Evolutionary conservation across 2,113 vertebrate genomes (phyloP).

Genomic region (Tachysurus fulvidraco): DNA sequence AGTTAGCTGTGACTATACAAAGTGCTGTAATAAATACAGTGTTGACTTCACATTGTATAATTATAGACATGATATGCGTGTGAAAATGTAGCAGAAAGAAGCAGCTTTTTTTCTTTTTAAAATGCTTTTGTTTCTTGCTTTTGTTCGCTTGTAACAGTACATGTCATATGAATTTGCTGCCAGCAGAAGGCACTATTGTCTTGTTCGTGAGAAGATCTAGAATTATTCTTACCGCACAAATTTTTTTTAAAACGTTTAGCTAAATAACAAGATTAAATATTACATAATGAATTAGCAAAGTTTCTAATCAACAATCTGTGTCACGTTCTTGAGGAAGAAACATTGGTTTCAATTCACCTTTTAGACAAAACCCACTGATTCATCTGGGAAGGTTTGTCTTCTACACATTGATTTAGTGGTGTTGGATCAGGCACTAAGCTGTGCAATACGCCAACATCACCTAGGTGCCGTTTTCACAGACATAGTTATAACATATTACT

Average conservation of each 20-base stretch:
- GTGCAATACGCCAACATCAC: no score
- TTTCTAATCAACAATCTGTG: not conserved
- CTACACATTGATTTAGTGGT: not conserved
- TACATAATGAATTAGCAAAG: not conserved
- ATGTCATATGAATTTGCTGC: not conserved
- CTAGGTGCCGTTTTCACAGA: no score
- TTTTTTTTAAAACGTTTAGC: not conserved
- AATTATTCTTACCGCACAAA: not conserved
- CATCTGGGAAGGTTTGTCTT: not conserved
- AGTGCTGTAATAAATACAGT: not conserved
- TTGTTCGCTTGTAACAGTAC: not conserved
- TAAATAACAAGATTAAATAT: not conserved
- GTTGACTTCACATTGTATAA: not conserved
- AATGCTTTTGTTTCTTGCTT: not conserved
- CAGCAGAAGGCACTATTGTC: conserved; percentile 31
- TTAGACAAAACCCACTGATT: not conserved
- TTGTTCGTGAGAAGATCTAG: not conserved
- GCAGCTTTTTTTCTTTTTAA: not conserved
- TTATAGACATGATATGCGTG: no score
- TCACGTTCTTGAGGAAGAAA: not conserved
- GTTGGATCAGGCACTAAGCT: not conserved
- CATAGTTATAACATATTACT: not conserved
- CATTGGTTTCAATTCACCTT: not conserved
- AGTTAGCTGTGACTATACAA: not conserved
- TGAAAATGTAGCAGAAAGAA: not conserved